phyloP scores from a whole-genome alignment of 2,797 vertebrate genomes.

The Pampus argenteus region DNA sequence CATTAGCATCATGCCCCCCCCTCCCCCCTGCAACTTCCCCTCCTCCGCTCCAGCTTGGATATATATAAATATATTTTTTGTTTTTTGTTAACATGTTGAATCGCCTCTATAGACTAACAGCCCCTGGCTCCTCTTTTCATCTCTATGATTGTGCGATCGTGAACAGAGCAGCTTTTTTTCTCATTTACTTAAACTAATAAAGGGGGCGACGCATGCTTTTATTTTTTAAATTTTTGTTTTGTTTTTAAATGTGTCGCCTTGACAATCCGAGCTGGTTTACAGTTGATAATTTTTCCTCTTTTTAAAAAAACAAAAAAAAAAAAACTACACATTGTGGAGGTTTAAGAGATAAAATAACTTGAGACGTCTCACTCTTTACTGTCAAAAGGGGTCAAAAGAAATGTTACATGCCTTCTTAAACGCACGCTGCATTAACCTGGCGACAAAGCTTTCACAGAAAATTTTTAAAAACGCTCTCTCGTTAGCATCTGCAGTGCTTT shows the following conservation, averaged over 20 bases:
- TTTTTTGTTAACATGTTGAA: constrained; percentile 60
- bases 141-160: constrained; percentile 18
- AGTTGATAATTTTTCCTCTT: constrained; percentile 54
- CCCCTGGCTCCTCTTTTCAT: constrained; percentile 21
- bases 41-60: not conserved
- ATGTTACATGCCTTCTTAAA: constrained; percentile 76
- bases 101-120: constrained; percentile 29
- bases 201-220: constrained; percentile 56
- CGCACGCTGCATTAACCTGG: constrained; percentile 50
- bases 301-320: too few species aligned
- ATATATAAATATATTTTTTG: not conserved
- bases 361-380: constrained; percentile 1
- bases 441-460: constrained; percentile 54
- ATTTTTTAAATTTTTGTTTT: constrained; percentile 2
- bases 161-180: constrained; percentile 53
- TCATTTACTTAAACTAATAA: constrained; percentile 45
- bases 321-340: constrained; percentile 2
- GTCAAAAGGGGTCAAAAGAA: constrained; percentile 31
- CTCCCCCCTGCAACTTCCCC: not conserved
- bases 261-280: constrained; percentile 84
- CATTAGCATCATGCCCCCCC: constrained; percentile 32
- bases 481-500: constrained; percentile 42
- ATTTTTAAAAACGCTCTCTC: constrained; percentile 43
- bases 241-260: constrained; percentile 67
- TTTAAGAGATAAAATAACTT: constrained; percentile 37